Conservation (phyloP, 2,797 vertebrate genomes). For the Hoplostethus mediterraneus region DNA sequence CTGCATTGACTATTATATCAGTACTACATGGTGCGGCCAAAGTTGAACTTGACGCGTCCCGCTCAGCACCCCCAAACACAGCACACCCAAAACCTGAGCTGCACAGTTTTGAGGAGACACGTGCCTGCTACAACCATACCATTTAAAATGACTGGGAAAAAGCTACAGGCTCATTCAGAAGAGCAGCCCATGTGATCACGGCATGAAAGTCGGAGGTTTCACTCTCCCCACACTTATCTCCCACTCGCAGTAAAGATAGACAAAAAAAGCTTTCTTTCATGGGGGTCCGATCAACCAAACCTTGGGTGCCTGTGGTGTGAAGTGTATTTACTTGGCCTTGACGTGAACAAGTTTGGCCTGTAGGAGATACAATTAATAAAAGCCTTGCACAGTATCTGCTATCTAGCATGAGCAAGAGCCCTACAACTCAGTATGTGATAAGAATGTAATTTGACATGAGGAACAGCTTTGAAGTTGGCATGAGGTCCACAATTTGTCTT, state of each 20-base stretch:
- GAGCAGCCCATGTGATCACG: too few relatives aligned
- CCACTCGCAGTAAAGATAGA: too few relatives aligned
- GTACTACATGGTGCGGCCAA: too few relatives aligned
- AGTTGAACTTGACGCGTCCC: too few relatives aligned
- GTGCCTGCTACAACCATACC: constrained; percentile 10
- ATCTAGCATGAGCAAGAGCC: constrained; percentile 21
- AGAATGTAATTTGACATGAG: constrained; percentile 40
- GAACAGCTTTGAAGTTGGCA: background rate
- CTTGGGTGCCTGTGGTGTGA: background rate
- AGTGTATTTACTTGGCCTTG: constrained; percentile 9
- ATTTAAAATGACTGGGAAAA: background rate
- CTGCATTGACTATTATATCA: too few relatives aligned
- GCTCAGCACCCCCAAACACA: background rate
- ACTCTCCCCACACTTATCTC: too few relatives aligned
- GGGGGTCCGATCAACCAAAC: background rate
- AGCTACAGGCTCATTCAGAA: constrained; percentile 1
- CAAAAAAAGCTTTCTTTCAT: background rate
- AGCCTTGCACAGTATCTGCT: constrained; percentile 22
- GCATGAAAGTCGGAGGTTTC: too few relatives aligned
- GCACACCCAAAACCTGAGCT: constrained; percentile 3
- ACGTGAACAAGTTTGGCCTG: constrained; percentile 1
- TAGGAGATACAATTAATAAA: constrained; percentile 20
- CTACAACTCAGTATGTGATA: constrained; percentile 6
- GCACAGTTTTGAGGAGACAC: constrained; percentile 14
- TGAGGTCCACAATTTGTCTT: background rate